A percentile compares a stretch with the other conserved stretches of the same genome.
These are phyloP conservation scores for Ormyrus nitidulus DNA, from an alignment of 2,888 invertebrate species.

Conservation along the genomic window DNA sequence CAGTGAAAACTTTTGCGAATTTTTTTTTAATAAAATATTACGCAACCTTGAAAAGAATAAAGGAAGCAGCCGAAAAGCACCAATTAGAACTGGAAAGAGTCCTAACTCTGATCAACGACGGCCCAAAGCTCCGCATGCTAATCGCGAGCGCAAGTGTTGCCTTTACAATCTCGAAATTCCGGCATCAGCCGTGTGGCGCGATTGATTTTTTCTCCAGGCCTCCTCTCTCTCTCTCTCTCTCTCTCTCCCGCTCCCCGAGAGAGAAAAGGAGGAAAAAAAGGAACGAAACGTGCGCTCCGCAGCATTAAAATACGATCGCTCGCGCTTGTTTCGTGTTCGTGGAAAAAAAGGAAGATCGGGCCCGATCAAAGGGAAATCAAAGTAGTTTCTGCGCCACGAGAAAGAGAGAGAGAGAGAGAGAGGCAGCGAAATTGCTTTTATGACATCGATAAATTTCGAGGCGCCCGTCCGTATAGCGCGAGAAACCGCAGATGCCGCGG, in stretches of 20 bases:
- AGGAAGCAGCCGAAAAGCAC: too few relatives aligned
- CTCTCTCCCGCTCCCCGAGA: neutral
- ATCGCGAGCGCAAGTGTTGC: constrained; percentile 15
- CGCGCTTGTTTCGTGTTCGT: constrained; percentile 28
- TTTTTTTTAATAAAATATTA: too few relatives aligned
- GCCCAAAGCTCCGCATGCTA: constrained; percentile 10
- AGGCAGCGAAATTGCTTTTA: constrained; percentile 48
- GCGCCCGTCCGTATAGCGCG: constrained; percentile 30
- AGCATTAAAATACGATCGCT: constrained; percentile 53
- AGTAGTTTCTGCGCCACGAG: constrained; percentile 34
- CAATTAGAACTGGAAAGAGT: too few relatives aligned
- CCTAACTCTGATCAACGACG: too few relatives aligned
- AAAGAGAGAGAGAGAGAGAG: constrained; percentile 13
- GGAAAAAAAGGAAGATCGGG: constrained; percentile 36
- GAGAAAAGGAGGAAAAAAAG: constrained; percentile 13
- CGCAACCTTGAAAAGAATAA: too few relatives aligned
- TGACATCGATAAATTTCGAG: constrained; percentile 52
- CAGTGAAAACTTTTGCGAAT: too few relatives aligned
- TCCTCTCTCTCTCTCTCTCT: too few relatives aligned
- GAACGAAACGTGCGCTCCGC: constrained; percentile 9
- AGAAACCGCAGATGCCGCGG: constrained; percentile 26
- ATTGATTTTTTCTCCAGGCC: constrained; percentile 2
- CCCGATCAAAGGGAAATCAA: constrained; percentile 51
- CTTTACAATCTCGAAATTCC: constrained; percentile 37
- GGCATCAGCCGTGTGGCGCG: neutral